phyloP scores from a whole-genome alignment of 1,140 invertebrate species.

The Watersipora subatra region DNA sequence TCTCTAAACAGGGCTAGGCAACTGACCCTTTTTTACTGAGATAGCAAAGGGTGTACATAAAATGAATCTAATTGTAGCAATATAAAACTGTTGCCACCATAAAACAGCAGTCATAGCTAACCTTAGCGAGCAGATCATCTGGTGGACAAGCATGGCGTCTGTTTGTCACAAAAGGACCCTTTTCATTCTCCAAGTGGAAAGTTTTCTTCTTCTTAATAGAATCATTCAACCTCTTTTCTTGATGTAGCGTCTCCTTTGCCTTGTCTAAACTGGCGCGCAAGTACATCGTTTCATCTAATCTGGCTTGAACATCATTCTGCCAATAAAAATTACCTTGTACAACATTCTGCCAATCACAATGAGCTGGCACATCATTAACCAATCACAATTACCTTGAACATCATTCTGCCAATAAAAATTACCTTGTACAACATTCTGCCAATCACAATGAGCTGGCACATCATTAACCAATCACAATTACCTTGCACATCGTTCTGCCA shows the following conservation, averaged over 20 bases:
- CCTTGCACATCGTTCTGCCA: constrained; percentile 30
- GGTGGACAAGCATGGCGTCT: constrained; percentile 11
- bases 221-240: constrained; percentile 36
- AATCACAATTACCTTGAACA: too few species aligned
- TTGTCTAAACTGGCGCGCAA: constrained; percentile 32
- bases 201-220: constrained; percentile 40
- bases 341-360: too few species aligned
- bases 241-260: constrained; percentile 28
- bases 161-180: constrained; percentile 10
- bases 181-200: constrained; percentile 32
- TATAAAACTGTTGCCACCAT: too few species aligned
- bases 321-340: constrained; percentile 3
- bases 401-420: constrained; percentile 21
- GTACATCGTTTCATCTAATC: constrained; percentile 33
- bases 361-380: too few species aligned
- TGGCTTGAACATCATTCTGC: constrained; percentile 28
- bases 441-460: too few species aligned
- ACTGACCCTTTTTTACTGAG: too few species aligned
- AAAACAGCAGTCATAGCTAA: too few species aligned
- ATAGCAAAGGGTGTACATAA: too few species aligned
- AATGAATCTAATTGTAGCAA: too few species aligned
- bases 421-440: too few species aligned
- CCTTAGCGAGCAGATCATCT: constrained; percentile 10
- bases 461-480: too few species aligned
- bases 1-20: too few species aligned